These are phyloP conservation scores for Pocota personata DNA, from an alignment of 2,888 invertebrate species.

Conservation along the genomic window DNA sequence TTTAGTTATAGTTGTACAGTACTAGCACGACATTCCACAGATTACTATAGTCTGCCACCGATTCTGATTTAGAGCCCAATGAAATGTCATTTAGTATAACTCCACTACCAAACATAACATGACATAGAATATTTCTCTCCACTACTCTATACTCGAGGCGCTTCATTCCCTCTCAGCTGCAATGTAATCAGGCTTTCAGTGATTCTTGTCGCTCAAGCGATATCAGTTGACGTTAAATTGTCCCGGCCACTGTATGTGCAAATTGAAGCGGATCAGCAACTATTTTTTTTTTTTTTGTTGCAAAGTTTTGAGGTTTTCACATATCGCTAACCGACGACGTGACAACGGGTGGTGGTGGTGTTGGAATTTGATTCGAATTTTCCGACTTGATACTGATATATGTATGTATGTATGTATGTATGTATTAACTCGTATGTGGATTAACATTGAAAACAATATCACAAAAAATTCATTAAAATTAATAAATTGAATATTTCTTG, in stretches of 20 bases:
- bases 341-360: neutral
- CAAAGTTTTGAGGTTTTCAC: conserved; percentile 18
- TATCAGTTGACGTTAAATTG: conserved; percentile 65
- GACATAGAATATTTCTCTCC: neutral
- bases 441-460: neutral
- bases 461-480: neutral
- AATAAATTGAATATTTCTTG: conserved; percentile 6
- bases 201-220: conserved; percentile 59
- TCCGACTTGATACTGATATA: conserved; percentile 26
- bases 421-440: neutral
- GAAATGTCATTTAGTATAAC: neutral
- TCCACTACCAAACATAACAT: neutral
- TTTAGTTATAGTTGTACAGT: conserved; percentile 24
- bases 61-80: conserved; percentile 26
- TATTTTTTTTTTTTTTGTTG: conserved; percentile 17
- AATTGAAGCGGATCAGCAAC: conserved; percentile 25
- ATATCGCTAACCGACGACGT: conserved; percentile 5
- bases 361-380: conserved; percentile 45
- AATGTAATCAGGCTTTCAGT: conserved; percentile 59
- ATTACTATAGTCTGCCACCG: conserved; percentile 2
- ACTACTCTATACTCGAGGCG: neutral
- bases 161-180: neutral
- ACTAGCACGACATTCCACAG: conserved; percentile 2
- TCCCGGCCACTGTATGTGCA: conserved; percentile 27
- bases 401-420: no score